These are phyloP conservation scores for Ciconia boyciana DNA, from an alignment of 2,113 vertebrate genomes.

Conservation along the genomic window DNA sequence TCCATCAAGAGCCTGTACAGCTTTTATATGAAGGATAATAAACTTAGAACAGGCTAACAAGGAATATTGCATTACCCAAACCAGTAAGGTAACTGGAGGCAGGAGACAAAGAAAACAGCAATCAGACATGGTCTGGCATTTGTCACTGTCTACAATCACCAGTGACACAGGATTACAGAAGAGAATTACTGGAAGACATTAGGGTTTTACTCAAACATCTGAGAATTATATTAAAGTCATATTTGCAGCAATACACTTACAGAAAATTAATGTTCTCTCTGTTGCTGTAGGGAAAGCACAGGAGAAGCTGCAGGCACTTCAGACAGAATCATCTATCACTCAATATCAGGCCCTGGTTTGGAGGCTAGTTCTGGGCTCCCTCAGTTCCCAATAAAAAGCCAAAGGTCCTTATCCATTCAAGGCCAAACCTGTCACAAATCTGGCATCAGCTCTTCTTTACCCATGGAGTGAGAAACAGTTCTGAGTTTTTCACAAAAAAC, in stretches of 20 bases:
- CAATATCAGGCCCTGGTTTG: not conserved
- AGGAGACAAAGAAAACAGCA: not conserved
- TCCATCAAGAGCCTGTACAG: not conserved
- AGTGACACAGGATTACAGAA: slow-evolving; percentile 31
- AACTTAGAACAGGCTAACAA: slow-evolving; percentile 41
- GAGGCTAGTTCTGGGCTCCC: slow-evolving; percentile 4
- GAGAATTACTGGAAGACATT: slow-evolving; percentile 51
- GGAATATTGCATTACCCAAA: slow-evolving; percentile 35
- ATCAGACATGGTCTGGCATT: not conserved
- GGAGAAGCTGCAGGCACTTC: slow-evolving; percentile 31
- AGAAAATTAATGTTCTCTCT: slow-evolving; percentile 67
- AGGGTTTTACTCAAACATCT: slow-evolving; percentile 56
- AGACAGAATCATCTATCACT: slow-evolving; percentile 50
- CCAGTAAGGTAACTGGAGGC: slow-evolving; percentile 27
- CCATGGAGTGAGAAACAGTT: not conserved
- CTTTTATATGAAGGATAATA: slow-evolving; percentile 1
- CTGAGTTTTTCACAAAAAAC: not conserved
- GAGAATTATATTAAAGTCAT: slow-evolving; percentile 63
- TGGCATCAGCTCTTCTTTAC: slow-evolving; percentile 12
- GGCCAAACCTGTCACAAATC: not conserved
- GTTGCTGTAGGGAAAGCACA: not conserved
- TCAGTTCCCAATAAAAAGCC: slow-evolving; percentile 8
- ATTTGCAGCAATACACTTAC: slow-evolving; percentile 60
- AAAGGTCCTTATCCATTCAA: slow-evolving; percentile 22
- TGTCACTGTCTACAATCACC: slow-evolving; percentile 44